Conservation (phyloP, 2,888 invertebrate species). For the Caenorhabditis uteleia region DNA sequence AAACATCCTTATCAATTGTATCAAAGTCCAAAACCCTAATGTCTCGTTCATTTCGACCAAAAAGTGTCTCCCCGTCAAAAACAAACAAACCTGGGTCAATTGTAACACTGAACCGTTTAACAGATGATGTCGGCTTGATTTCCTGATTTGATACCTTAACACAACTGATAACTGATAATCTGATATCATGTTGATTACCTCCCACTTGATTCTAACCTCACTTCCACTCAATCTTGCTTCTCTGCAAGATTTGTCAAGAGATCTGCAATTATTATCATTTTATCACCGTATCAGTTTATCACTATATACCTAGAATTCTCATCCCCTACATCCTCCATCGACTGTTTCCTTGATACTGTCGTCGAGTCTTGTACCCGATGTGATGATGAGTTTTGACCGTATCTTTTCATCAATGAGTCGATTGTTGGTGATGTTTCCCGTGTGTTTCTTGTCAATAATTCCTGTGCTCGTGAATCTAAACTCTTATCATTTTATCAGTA, state of each 20-base stretch:
- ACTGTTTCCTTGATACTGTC: conserved; percentile 27
- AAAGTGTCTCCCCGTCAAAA: too few species aligned
- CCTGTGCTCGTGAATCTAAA: too few species aligned
- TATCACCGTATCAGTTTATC: too few species aligned
- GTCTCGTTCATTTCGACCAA: too few species aligned
- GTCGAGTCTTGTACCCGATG: conserved; percentile 25
- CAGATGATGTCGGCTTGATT: conserved; percentile 29
- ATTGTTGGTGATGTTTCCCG: conserved; percentile 34
- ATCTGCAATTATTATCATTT: conserved; percentile 8
- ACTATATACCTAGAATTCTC: conserved; percentile 13
- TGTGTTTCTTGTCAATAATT: too few species aligned
- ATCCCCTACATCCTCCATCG: conserved; percentile 18
- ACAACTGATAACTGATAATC: neutral
- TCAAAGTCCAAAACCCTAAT: too few species aligned
- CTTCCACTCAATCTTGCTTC: conserved; percentile 46
- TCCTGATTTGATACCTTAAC: conserved; percentile 25
- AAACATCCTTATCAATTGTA: too few species aligned
- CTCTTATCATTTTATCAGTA: too few species aligned
- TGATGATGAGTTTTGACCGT: conserved; percentile 8
- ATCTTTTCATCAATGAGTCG: conserved; percentile 36
- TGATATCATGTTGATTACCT: conserved; percentile 7
- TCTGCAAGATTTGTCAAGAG: conserved; percentile 35
- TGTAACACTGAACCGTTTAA: conserved; percentile 33
- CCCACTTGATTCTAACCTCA: conserved; percentile 48
- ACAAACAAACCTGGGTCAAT: conserved; percentile 32